Evolutionary conservation across 2,113 vertebrate genomes (phyloP).

Genomic region (Fukomys damarensis): DNA sequence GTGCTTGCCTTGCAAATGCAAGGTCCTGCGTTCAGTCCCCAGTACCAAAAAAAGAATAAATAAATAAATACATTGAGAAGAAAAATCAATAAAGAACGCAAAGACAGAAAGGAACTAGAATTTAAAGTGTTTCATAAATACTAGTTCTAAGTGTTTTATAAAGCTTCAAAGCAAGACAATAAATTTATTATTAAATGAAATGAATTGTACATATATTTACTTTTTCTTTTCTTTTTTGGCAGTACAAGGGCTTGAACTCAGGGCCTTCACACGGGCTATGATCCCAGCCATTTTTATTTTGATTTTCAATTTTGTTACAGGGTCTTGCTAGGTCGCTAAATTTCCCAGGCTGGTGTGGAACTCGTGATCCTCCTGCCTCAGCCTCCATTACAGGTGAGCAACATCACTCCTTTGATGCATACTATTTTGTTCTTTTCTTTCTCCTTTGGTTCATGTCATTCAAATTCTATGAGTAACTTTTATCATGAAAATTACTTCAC

Average conservation of each 20-base stretch:
- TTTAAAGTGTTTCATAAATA: neutral
- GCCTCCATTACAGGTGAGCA: neutral
- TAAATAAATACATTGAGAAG: no score
- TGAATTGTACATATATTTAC: neutral
- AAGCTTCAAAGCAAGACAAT: neutral
- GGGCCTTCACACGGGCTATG: neutral
- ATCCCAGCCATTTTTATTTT: neutral
- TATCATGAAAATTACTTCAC: neutral
- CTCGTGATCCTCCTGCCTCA: neutral
- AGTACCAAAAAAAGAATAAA: no score
- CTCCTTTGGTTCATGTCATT: neutral
- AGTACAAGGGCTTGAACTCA: neutral
- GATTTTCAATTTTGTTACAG: neutral
- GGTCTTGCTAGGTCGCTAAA: neutral
- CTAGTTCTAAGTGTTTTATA: neutral
- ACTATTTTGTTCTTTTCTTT: neutral
- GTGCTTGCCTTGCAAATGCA: no score
- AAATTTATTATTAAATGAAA: neutral
- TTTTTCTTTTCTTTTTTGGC: neutral
- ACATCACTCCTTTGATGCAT: neutral
- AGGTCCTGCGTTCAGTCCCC: no score
- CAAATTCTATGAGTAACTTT: neutral
- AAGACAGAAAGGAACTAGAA: neutral
- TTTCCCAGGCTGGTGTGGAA: neutral
- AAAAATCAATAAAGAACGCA: constrained; percentile 30